Conservation (phyloP, 2,113 vertebrate genomes). For the Lichenostomus cassidix region DNA sequence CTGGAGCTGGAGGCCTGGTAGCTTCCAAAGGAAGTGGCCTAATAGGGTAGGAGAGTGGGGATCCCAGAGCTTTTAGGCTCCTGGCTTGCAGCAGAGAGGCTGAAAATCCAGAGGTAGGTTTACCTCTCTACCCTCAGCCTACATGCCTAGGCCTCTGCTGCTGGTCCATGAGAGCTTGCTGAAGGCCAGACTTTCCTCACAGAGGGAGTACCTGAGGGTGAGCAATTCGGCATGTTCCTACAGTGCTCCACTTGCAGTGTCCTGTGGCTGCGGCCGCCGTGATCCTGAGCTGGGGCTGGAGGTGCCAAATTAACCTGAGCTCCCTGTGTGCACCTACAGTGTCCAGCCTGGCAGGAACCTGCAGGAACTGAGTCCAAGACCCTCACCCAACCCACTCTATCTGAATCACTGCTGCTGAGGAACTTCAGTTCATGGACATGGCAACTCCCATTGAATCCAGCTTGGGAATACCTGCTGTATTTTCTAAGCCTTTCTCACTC, state of each 20-base stretch:
- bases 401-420: neutral
- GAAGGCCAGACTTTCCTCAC: neutral
- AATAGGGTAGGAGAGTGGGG: neutral
- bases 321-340: neutral
- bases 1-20: neutral
- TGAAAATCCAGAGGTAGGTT: neutral
- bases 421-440: rapidly evolving
- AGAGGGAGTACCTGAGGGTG: neutral
- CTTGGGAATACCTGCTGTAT: neutral
- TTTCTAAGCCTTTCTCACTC: neutral
- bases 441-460: neutral
- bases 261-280: neutral
- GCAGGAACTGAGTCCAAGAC: neutral
- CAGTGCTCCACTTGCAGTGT: neutral
- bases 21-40: neutral
- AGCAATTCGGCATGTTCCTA: neutral
- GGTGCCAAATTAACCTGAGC: neutral
- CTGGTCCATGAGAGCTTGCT: neutral
- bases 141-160: neutral
- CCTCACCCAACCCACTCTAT: neutral
- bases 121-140: neutral
- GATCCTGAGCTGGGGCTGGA: neutral
- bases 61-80: neutral
- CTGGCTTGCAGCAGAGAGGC: neutral
- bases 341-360: neutral